These are phyloP conservation scores for Parelbella ahira DNA, from an alignment of 2,888 invertebrate species.

Conservation along the genomic window DNA sequence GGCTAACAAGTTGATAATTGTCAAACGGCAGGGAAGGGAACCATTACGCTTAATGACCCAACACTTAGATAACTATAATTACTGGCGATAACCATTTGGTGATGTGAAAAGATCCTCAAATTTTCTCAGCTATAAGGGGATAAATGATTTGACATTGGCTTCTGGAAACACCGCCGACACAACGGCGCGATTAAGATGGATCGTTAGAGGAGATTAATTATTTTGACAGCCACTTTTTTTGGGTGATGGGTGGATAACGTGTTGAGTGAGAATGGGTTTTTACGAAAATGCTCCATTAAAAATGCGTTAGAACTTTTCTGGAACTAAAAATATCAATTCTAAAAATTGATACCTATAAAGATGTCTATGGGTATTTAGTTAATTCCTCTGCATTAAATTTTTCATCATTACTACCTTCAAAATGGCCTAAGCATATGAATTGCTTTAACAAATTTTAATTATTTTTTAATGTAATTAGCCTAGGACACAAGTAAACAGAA, in stretches of 20 bases:
- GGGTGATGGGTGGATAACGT: neutral
- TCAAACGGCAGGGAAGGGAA: constrained; percentile 31
- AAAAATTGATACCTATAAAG: too few species aligned
- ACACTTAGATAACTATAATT: constrained; percentile 29
- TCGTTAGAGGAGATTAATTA: constrained; percentile 1
- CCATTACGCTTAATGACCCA: constrained; percentile 32
- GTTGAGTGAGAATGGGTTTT: too few species aligned
- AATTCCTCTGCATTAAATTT: too few species aligned
- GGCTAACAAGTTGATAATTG: constrained; percentile 27
- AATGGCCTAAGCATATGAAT: too few species aligned
- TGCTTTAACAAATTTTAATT: too few species aligned
- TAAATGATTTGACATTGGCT: constrained; percentile 16
- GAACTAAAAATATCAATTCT: too few species aligned
- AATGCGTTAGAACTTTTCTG: too few species aligned
- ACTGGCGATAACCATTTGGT: constrained; percentile 30
- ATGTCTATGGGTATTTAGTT: too few species aligned
- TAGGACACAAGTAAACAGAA: too few species aligned
- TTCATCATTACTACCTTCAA: too few species aligned
- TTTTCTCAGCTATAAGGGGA: constrained; percentile 6
- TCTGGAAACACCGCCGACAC: neutral
- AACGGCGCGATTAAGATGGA: constrained; percentile 7
- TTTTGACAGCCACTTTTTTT: neutral
- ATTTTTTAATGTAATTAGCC: too few species aligned
- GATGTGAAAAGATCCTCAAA: constrained; percentile 19
- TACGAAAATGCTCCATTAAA: too few species aligned